Conservation (phyloP, 1,140 invertebrate species). For the Pogonus chalceus region DNA sequence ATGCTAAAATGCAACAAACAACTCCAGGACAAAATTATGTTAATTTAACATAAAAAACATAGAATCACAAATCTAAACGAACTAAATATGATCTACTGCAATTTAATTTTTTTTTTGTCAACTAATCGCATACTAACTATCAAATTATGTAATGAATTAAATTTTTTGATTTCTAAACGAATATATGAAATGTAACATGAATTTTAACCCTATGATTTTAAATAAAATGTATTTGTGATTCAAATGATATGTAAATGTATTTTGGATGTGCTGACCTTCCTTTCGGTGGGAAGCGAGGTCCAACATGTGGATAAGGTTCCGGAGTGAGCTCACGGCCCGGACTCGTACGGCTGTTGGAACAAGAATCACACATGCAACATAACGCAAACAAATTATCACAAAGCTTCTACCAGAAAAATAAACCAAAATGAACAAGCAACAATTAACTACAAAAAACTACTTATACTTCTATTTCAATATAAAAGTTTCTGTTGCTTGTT, state of each 20-base stretch:
- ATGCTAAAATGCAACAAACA: too few species aligned
- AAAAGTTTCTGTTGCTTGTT: too few species aligned
- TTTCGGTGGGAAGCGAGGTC: constrained; percentile 67
- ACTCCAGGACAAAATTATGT: too few species aligned
- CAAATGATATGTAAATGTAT: constrained; percentile 5
- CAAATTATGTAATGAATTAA: too few species aligned
- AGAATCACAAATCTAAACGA: too few species aligned
- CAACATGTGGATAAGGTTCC: constrained; percentile 73
- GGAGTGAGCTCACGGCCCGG: constrained; percentile 65
- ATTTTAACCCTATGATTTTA: not conserved
- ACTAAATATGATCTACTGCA: too few species aligned
- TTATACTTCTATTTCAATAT: not conserved
- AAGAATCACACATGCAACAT: constrained; percentile 40
- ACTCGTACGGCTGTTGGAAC: constrained; percentile 64
- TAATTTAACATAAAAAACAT: too few species aligned
- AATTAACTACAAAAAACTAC: constrained; percentile 9
- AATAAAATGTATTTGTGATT: not conserved
- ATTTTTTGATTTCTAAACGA: too few species aligned
- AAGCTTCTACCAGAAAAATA: constrained; percentile 17
- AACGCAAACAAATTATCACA: constrained; percentile 39
- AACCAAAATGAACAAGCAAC: constrained; percentile 1
- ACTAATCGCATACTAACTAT: too few species aligned
- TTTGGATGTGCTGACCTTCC: not conserved
- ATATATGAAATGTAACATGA: too few species aligned
- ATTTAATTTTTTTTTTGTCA: too few species aligned